A percentile compares a stretch with the other conserved stretches of the same genome.
Evolutionary conservation across 2,797 vertebrate species (phyloP).

Genomic region (Pygocentrus nattereri): DNA sequence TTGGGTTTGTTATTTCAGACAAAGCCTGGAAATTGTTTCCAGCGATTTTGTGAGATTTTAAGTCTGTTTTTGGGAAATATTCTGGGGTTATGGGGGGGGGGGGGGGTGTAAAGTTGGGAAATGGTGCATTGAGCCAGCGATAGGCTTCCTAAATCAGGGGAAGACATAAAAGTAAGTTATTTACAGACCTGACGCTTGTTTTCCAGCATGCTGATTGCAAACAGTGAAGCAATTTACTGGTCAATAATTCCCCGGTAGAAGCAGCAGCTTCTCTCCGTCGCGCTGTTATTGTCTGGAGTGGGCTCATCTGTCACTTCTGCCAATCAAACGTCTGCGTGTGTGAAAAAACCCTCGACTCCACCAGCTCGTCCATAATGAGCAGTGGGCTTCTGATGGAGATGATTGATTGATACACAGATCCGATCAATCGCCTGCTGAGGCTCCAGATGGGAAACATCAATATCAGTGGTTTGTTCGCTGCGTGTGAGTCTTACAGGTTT

Average conservation of each 20-base stretch:
- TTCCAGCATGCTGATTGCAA: neutral
- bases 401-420: conserved; percentile 36
- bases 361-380: neutral
- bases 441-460: neutral
- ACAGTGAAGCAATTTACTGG: neutral
- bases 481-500: neutral
- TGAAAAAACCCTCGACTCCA: neutral
- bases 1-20: no score
- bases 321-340: neutral
- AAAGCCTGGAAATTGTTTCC: no score
- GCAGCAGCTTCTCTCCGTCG: no score
- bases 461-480: neutral
- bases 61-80: no score
- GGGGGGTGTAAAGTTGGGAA: no score
- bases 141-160: no score
- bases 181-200: neutral
- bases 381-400: conserved; percentile 22
- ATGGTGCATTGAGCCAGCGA: no score
- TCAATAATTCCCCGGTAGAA: neutral
- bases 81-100: no score
- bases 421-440: conserved; percentile 27
- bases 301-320: no score
- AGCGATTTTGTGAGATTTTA: no score
- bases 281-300: no score
- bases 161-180: neutral